Conservation (phyloP, 2,888 invertebrate species). For the Scaptomyza cyrtandrae region DNA sequence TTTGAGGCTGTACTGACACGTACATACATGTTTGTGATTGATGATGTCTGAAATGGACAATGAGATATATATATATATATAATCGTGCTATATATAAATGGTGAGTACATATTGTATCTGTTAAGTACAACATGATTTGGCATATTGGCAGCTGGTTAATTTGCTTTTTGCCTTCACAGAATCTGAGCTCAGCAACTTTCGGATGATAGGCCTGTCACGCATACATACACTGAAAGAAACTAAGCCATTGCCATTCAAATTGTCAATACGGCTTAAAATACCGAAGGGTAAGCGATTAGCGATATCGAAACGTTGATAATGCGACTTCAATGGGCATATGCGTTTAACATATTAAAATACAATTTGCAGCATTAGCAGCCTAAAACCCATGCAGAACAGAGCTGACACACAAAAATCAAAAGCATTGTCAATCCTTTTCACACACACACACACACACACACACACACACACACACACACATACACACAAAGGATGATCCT, state of each 20-base stretch:
- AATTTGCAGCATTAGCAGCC: slow-evolving; percentile 52
- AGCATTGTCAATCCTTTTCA: slow-evolving; percentile 56
- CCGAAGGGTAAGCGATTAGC: background rate
- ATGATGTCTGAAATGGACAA: slow-evolving; percentile 31
- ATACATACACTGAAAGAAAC: background rate
- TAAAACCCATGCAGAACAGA: slow-evolving; percentile 1
- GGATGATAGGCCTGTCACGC: slow-evolving; percentile 18
- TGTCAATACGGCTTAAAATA: slow-evolving; percentile 40
- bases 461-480: background rate
- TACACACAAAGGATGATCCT: background rate
- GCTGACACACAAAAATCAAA: slow-evolving; percentile 39
- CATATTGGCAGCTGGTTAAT: slow-evolving; percentile 35
- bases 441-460: background rate
- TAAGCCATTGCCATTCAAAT: slow-evolving; percentile 9
- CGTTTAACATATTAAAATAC: slow-evolving; percentile 75
- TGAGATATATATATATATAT: slow-evolving; percentile 1
- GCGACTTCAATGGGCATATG: slow-evolving; percentile 65
- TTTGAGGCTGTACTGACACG: background rate
- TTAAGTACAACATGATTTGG: slow-evolving; percentile 26
- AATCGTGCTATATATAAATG: background rate
- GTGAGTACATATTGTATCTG: slow-evolving; percentile 2
- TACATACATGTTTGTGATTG: slow-evolving; percentile 21
- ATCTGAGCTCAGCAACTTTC: slow-evolving; percentile 15
- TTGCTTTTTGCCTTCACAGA: slow-evolving; percentile 19
- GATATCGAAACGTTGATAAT: slow-evolving; percentile 48